Percentiles rank a stretch among this genome's conserved stretches.
These are phyloP conservation scores for Cephus spinipes DNA, from an alignment of 2,888 invertebrate species.

Conservation along the genomic window DNA sequence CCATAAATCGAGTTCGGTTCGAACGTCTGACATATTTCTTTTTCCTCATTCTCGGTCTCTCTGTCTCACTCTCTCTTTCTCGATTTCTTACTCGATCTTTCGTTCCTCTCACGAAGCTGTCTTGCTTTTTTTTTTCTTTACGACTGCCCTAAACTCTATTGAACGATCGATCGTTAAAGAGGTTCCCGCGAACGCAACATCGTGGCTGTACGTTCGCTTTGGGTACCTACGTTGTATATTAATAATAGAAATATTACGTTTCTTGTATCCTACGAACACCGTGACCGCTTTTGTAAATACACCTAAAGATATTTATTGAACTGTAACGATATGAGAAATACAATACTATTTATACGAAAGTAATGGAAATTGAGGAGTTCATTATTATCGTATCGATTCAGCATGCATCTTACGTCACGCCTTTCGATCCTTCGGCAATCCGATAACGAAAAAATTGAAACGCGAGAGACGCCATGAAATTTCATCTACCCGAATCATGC, in stretches of 20 bases:
- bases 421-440: too few relatives aligned
- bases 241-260: neutral
- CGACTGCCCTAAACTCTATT: neutral
- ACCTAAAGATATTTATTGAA: constrained; percentile 64
- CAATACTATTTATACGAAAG: constrained; percentile 63
- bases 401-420: too few relatives aligned
- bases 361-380: too few relatives aligned
- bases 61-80: too few relatives aligned
- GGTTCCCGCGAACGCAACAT: too few relatives aligned
- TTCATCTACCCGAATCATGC: too few relatives aligned
- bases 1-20: constrained; percentile 24
- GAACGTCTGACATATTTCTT: too few relatives aligned
- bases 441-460: too few relatives aligned
- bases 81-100: constrained; percentile 1
- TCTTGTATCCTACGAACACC: neutral
- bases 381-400: too few relatives aligned
- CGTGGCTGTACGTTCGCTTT: neutral
- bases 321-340: constrained; percentile 61
- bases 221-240: neutral
- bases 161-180: neutral
- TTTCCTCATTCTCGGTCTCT: too few relatives aligned
- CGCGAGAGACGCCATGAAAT: too few relatives aligned
- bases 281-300: constrained; percentile 55
- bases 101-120: constrained; percentile 28
- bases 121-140: too few relatives aligned